Conservation (phyloP, 2,888 invertebrate species). For the Drosophila borborema region DNA sequence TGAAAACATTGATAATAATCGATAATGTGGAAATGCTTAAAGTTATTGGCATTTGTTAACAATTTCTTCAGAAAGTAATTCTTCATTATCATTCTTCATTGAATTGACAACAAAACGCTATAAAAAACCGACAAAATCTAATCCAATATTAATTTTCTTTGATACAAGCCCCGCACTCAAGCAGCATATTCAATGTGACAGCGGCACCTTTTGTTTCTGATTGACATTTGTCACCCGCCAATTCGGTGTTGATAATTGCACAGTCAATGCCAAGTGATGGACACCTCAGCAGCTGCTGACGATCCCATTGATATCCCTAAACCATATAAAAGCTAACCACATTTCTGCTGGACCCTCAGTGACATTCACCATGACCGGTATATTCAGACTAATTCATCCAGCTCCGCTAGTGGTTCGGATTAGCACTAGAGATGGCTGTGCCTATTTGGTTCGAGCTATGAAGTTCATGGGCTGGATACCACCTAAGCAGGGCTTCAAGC, state of each 20-base stretch:
- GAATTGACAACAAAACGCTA: too few relatives aligned
- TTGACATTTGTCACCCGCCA: slow-evolving; percentile 3
- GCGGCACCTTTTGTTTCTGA: slow-evolving; percentile 5
- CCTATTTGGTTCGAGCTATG: slow-evolving; percentile 47
- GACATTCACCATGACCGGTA: not conserved
- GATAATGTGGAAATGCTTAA: too few relatives aligned
- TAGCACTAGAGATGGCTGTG: slow-evolving; percentile 42
- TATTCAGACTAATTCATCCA: slow-evolving; percentile 42
- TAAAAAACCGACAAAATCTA: too few relatives aligned
- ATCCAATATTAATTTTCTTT: too few relatives aligned
- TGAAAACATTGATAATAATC: too few relatives aligned
- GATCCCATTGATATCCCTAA: not conserved
- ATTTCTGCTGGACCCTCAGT: not conserved
- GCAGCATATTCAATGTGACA: not conserved
- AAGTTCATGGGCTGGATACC: slow-evolving; percentile 45
- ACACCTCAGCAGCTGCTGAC: slow-evolving; percentile 16
- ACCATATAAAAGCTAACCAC: slow-evolving; percentile 20
- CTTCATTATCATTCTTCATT: too few relatives aligned
- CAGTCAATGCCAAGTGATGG: not conserved
- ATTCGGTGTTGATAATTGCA: slow-evolving; percentile 11
- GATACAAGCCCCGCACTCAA: too few relatives aligned
- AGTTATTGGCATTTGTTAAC: too few relatives aligned
- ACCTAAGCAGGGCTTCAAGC: slow-evolving; percentile 36
- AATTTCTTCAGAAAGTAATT: too few relatives aligned
- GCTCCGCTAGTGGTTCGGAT: slow-evolving; percentile 45